A percentile compares a stretch with the other conserved stretches of the same genome.
Conservation (phyloP, 2,888 invertebrate genomes). For the Phymatocera aterrima region DNA sequence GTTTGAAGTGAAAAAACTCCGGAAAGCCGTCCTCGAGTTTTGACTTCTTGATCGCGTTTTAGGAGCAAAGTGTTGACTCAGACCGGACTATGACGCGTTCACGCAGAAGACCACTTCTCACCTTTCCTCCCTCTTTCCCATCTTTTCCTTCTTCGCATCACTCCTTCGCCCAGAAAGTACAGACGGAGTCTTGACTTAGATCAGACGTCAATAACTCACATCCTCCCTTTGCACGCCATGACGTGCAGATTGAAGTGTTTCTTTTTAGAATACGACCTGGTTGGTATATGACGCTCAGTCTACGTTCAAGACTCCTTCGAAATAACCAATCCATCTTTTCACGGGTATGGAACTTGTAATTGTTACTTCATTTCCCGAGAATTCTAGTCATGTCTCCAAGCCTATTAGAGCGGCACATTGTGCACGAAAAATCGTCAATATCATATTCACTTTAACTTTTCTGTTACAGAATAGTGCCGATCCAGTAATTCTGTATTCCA, state of each 20-base stretch:
- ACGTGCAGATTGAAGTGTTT: slow-evolving; percentile 34
- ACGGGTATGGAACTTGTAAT: neutral
- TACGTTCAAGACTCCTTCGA: slow-evolving; percentile 1
- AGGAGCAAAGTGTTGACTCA: slow-evolving; percentile 30
- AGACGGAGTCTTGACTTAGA: slow-evolving; percentile 25
- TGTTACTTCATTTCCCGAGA: neutral
- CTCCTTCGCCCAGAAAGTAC: neutral
- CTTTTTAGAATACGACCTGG: neutral
- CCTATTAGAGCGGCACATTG: neutral
- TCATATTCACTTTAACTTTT: no score
- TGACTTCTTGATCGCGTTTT: slow-evolving; percentile 45
- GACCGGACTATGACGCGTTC: slow-evolving; percentile 41
- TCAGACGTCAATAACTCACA: slow-evolving; percentile 43
- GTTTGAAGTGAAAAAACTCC: slow-evolving; percentile 21
- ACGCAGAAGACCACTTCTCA: slow-evolving; percentile 43
- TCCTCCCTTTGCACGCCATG: neutral
- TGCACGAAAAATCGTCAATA: no score
- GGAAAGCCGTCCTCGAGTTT: slow-evolving; percentile 42
- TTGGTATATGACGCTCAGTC: neutral
- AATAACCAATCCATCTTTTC: neutral
- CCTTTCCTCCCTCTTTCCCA: neutral
- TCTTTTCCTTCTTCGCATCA: neutral
- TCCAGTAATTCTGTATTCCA: no score
- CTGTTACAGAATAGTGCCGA: no score
- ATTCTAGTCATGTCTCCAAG: neutral